phyloP scores from a whole-genome alignment of 2,888 invertebrate species.

The Eurytoma adleriae region DNA sequence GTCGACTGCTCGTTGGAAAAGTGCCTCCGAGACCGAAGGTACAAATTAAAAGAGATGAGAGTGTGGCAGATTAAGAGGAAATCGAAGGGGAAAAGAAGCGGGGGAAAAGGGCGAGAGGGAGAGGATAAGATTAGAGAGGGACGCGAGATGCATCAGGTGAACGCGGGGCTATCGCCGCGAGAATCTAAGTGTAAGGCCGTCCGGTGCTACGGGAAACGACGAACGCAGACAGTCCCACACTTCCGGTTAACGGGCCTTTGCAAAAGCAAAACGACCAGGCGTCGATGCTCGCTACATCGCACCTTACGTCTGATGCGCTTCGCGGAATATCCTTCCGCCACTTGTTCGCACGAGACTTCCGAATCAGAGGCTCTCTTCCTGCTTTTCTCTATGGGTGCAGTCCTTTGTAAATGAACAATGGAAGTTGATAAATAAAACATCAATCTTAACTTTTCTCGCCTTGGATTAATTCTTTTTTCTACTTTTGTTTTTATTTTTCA shows the following conservation, averaged over 20 bases:
- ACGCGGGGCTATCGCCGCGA: not conserved
- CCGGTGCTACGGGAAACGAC: conserved; percentile 26
- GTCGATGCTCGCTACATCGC: conserved; percentile 1
- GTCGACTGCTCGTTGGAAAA: not conserved
- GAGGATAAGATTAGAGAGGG: conserved; percentile 34
- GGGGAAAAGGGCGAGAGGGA: not conserved
- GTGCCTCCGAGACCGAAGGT: not conserved
- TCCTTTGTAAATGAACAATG: too few relatives aligned
- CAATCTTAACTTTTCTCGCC: too few relatives aligned
- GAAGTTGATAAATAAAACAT: too few relatives aligned
- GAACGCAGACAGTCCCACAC: conserved; percentile 4
- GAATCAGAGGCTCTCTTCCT: conserved; percentile 5
- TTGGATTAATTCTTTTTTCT: too few relatives aligned
- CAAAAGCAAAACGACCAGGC: not conserved
- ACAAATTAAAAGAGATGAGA: not conserved
- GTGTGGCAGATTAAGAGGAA: not conserved
- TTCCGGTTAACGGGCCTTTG: conserved; percentile 32
- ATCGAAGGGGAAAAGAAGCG: not conserved
- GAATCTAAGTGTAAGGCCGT: not conserved
- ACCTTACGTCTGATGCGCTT: conserved; percentile 6
- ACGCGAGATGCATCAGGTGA: conserved; percentile 32
- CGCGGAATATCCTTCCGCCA: conserved; percentile 26
- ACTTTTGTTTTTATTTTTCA: too few relatives aligned
- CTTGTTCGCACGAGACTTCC: conserved; percentile 28
- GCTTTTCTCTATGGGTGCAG: too few relatives aligned